Conservation (phyloP, 2,888 invertebrate species). For the Patella depressa region DNA sequence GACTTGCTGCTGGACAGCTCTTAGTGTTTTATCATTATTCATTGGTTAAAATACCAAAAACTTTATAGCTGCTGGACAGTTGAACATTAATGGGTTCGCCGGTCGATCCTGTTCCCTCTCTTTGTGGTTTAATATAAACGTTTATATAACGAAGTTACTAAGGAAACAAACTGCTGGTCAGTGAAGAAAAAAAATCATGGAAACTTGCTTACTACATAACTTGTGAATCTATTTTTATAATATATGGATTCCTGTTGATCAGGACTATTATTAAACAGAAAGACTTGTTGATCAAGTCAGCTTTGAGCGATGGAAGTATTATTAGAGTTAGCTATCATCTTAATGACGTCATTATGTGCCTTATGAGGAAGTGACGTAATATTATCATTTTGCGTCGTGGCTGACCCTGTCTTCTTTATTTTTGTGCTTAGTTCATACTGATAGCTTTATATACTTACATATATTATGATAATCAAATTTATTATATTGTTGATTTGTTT, state of each 20-base stretch:
- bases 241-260: conserved; percentile 32
- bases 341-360: conserved; percentile 10
- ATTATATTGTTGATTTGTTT: too few relatives aligned
- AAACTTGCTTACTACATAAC: too few relatives aligned
- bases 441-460: too few relatives aligned
- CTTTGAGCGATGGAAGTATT: conserved; percentile 6
- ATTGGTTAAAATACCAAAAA: not conserved
- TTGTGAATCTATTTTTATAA: not conserved
- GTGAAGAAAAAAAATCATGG: not conserved
- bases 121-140: not conserved
- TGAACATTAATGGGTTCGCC: not conserved
- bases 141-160: not conserved
- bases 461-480: too few relatives aligned
- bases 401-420: too few relatives aligned
- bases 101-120: conserved; percentile 6
- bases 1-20: not conserved
- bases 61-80: not conserved
- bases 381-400: too few relatives aligned
- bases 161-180: not conserved
- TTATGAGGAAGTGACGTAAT: not conserved
- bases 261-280: conserved; percentile 13
- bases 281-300: conserved; percentile 4
- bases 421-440: too few relatives aligned
- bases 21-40: not conserved
- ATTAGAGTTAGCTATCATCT: not conserved